A percentile compares a stretch with the other conserved stretches of the same genome.
These are phyloP conservation scores for Sakesphorus luctuosus DNA, from an alignment of 2,113 vertebrate genomes.

Conservation along the genomic window DNA sequence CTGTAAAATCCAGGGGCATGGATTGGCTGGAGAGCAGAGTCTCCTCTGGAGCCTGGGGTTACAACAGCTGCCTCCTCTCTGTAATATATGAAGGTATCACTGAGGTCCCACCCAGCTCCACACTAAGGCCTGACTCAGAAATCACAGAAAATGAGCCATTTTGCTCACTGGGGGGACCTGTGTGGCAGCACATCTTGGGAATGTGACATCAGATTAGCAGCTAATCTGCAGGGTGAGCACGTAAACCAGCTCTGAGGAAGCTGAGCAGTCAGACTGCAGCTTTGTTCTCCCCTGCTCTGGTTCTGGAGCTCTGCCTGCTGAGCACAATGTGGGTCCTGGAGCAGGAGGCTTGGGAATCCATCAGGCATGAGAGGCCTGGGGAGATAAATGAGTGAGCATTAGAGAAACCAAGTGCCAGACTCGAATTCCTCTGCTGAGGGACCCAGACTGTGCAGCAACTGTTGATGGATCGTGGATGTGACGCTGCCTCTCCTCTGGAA, in stretches of 20 bases:
- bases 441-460: slow-evolving; percentile 45
- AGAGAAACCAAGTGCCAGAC: not conserved
- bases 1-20: not conserved
- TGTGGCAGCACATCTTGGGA: not conserved
- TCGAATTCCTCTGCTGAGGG: slow-evolving; percentile 19
- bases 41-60: not conserved
- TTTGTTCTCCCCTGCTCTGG: slow-evolving; percentile 36
- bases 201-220: not conserved
- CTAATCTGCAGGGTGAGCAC: not conserved
- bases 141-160: not conserved
- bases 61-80: not conserved
- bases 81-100: not conserved
- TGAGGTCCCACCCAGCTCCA: accelerated
- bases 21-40: not conserved
- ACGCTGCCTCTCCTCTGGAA: slow-evolving; percentile 7
- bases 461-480: not conserved
- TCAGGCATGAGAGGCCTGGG: not conserved
- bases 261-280: slow-evolving; percentile 1
- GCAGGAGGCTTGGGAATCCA: not conserved
- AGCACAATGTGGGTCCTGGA: slow-evolving; percentile 44
- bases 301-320: slow-evolving; percentile 38
- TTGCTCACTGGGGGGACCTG: not conserved
- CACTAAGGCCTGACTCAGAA: not conserved
- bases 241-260: not conserved
- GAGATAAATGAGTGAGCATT: not conserved